A percentile compares a stretch with the other conserved stretches of the same genome.
Conservation (phyloP, 2,888 invertebrate species). For the Junonia oenone region DNA sequence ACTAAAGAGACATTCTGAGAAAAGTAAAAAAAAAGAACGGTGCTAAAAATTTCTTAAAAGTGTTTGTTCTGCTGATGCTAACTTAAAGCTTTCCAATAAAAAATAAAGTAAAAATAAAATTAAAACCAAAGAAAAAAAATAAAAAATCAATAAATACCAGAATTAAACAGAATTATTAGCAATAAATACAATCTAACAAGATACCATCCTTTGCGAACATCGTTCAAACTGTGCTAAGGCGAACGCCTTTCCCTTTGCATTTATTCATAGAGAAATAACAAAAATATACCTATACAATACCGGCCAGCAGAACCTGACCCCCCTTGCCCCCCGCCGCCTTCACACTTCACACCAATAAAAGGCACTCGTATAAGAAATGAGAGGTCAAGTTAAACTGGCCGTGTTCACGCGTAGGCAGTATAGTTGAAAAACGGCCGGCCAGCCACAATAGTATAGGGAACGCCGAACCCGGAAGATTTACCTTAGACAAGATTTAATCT, state of each 20-base stretch:
- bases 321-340: conserved; percentile 31
- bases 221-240: conserved; percentile 74
- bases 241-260: conserved; percentile 77
- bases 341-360: conserved; percentile 13
- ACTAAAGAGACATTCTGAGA: too few species aligned
- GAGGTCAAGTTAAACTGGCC: conserved; percentile 46
- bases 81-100: background rate
- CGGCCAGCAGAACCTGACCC: conserved; percentile 46
- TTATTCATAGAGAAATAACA: conserved; percentile 79
- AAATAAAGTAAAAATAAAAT: too few species aligned
- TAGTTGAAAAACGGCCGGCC: conserved; percentile 72
- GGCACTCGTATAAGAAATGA: conserved; percentile 29
- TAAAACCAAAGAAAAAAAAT: too few species aligned
- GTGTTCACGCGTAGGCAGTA: conserved; percentile 66
- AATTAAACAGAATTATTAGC: conserved; percentile 33
- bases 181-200: conserved; percentile 43
- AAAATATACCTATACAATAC: conserved; percentile 70
- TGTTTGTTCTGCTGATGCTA: too few species aligned
- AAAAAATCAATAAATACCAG: background rate
- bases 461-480: conserved; percentile 72
- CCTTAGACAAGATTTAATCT: conserved; percentile 70
- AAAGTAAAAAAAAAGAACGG: too few species aligned
- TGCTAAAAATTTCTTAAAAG: too few species aligned
- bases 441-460: conserved; percentile 68
- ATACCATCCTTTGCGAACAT: conserved; percentile 54